Evolutionary conservation across 2,888 invertebrate species (phyloP), one percentile per base, ranked within the genome.

Genomic region (Nomada ruficornis): DNA sequence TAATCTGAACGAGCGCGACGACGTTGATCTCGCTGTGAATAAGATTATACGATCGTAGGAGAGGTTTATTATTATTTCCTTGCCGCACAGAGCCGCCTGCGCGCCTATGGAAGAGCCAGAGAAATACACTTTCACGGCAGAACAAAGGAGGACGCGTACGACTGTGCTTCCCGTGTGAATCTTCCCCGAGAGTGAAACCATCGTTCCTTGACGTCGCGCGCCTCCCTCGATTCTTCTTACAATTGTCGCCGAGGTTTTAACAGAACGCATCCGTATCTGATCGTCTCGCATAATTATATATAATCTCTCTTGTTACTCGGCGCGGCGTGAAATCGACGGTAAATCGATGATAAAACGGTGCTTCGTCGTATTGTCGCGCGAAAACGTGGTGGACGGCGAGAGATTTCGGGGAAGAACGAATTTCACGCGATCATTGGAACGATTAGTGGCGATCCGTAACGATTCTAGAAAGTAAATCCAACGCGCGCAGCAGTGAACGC

Each of bases 111-210:
- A 83, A 86, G 77, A 86, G 71, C 74, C 36, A 62, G 84, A 80
- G 79, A 82, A 85, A 79, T 83, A 86, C 80, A 87, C 90, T 90
- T 90, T 90, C 89, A 88, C 86, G 73, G 26, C 62, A 55, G 63
- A 50, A 77, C 77, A 73, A 82, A 89, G 82, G 85, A 87, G 89
- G 89, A 86, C 85, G 86, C 89, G 85, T 11, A 57, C 26, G 60
- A 3, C 57, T 10, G 10, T 4, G 57, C 64, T 42, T 47, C 15
- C 55, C 75, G 54, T 54, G 52, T 62, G 62, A 76, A 36, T 72
- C 75, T 52, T n/a, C 50, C 65, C 36, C 67, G 70, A 76, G 47
- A 70, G 76, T 54, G 64, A 68, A 77, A 76, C 62, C 20, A 11
- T 18, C 44, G 9, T 55, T 42, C 52, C 11, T 52, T 23, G 44